Percentiles rank a stretch among this genome's conserved stretches.
Evolutionary conservation across 2,797 vertebrate genomes (phyloP).

Genomic region (Poeciliopsis paucimaculata): DNA sequence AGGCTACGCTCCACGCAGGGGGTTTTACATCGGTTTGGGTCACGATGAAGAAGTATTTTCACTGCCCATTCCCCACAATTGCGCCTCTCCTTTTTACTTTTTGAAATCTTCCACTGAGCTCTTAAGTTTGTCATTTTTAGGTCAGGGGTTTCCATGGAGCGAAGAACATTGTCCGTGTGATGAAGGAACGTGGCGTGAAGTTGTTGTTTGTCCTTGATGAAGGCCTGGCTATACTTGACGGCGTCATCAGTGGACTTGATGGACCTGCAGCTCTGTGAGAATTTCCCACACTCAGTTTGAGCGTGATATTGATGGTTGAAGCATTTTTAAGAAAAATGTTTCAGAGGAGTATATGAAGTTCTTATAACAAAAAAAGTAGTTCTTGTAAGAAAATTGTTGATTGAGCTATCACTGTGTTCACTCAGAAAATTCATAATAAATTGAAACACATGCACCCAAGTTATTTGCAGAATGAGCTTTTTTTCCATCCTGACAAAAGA

Average conservation of each 20-base stretch:
- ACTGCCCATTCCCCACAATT: not conserved
- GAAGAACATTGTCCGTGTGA: slow-evolving; percentile 81
- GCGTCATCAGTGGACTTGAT: slow-evolving; percentile 78
- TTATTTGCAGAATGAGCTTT: not conserved
- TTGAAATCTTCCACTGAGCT: not conserved
- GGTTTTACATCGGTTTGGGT: slow-evolving; percentile 92
- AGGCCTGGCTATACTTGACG: slow-evolving; percentile 84
- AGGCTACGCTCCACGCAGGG: slow-evolving; percentile 86
- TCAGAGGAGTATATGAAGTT: not conserved
- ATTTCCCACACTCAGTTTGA: not conserved
- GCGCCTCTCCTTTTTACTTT: not conserved
- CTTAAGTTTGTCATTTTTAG: slow-evolving; percentile 64
- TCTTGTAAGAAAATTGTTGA: not conserved
- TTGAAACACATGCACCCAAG: not conserved
- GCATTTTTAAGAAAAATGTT: not conserved
- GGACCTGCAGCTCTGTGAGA: slow-evolving; percentile 91
- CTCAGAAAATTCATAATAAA: not conserved
- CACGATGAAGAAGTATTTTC: slow-evolving; percentile 85
- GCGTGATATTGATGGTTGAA: not conserved
- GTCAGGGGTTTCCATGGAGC: slow-evolving; percentile 84
- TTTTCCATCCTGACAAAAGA: not conserved
- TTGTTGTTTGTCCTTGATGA: slow-evolving; percentile 91
- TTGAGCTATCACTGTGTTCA: not conserved
- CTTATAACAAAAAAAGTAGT: not conserved
- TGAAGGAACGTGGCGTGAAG: slow-evolving; percentile 83